phyloP scores from a whole-genome alignment of 2,888 invertebrate genomes.

The Metellina segmentata region DNA sequence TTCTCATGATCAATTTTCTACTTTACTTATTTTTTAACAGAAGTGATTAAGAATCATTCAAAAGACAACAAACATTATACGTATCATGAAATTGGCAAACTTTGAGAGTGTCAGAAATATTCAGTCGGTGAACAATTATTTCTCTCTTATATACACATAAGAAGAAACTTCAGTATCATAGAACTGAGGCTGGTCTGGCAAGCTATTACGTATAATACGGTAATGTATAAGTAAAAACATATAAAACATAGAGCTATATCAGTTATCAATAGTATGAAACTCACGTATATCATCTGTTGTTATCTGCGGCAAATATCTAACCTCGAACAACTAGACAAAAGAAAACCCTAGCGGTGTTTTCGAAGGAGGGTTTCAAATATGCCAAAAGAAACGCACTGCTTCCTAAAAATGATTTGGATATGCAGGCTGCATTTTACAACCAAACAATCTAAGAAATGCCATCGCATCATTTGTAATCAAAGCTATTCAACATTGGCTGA shows the following conservation, averaged over 20 bases:
- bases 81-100: conserved; percentile 31
- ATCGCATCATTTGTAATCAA: no score
- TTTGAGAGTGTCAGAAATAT: conserved; percentile 23
- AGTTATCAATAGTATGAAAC: conserved; percentile 43
- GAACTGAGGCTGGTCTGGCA: conserved; percentile 30
- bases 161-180: conserved; percentile 7
- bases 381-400: neutral
- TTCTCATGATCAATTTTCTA: conserved; percentile 30
- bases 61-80: conserved; percentile 54
- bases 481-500: no score
- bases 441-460: no score
- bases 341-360: neutral
- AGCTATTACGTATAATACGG: conserved; percentile 72
- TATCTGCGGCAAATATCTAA: conserved; percentile 22
- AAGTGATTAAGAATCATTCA: conserved; percentile 37
- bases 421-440: no score
- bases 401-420: no score
- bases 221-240: conserved; percentile 67
- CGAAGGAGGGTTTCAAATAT: neutral
- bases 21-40: neutral
- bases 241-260: conserved; percentile 50
- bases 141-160: conserved; percentile 32
- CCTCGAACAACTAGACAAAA: conserved; percentile 13
- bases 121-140: conserved; percentile 24
- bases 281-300: conserved; percentile 59